Conservation (phyloP, 2,888 invertebrate species). For the Melanostoma mellinum region DNA sequence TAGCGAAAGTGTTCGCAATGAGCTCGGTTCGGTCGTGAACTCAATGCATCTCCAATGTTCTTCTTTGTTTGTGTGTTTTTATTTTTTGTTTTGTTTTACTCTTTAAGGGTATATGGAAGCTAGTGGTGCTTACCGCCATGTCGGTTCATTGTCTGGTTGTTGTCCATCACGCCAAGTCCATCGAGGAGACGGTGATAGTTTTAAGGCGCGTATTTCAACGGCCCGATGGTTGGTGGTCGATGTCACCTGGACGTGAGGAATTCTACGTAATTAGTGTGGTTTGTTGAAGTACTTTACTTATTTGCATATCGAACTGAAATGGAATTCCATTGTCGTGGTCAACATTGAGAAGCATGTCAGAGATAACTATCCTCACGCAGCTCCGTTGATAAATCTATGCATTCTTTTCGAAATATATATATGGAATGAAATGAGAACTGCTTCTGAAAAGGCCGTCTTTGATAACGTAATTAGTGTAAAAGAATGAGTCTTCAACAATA, state of each 20-base stretch:
- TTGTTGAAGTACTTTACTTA: slow-evolving; percentile 31
- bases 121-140: slow-evolving; percentile 2
- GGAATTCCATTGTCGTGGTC: neutral
- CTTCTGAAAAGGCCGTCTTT: too few species aligned
- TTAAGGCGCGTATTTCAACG: slow-evolving; percentile 61
- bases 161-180: slow-evolving; percentile 58
- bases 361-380: too few species aligned
- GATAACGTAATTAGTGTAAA: too few species aligned
- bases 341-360: neutral
- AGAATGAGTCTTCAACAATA: too few species aligned
- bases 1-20: slow-evolving; percentile 72
- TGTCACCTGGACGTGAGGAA: slow-evolving; percentile 63
- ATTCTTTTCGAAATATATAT: too few species aligned
- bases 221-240: slow-evolving; percentile 41
- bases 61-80: slow-evolving; percentile 12
- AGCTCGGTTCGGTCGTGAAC: slow-evolving; percentile 69
- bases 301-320: slow-evolving; percentile 32
- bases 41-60: slow-evolving; percentile 55
- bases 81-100: neutral
- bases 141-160: slow-evolving; percentile 48
- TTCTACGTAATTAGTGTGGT: slow-evolving; percentile 65
- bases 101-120: slow-evolving; percentile 15
- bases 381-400: too few species aligned
- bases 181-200: slow-evolving; percentile 65
- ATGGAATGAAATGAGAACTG: too few species aligned